phyloP scores from a whole-genome alignment of 1,140 invertebrate genomes.

The Aphelinus certus region DNA sequence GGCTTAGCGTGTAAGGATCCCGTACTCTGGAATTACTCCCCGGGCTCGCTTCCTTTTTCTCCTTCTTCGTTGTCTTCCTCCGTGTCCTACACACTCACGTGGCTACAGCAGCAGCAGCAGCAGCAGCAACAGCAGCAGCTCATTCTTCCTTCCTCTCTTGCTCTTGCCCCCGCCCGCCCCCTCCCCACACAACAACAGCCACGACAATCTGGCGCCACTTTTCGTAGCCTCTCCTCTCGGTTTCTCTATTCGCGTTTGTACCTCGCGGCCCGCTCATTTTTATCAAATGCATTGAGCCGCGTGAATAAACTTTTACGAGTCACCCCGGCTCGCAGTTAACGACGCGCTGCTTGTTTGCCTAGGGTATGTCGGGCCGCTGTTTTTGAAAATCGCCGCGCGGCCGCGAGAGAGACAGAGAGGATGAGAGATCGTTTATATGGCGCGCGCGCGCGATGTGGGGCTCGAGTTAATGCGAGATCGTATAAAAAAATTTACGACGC shows the following conservation, averaged over 20 bases:
- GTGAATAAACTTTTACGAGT: slow-evolving; percentile 35
- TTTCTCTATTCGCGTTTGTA: slow-evolving; percentile 39
- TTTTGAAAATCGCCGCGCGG: slow-evolving; percentile 33
- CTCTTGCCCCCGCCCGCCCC: not conserved
- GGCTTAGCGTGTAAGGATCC: not conserved
- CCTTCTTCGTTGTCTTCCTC: not conserved
- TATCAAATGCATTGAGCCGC: slow-evolving; percentile 37
- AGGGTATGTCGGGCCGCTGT: not conserved
- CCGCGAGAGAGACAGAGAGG: not conserved
- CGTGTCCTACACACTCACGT: slow-evolving; percentile 38
- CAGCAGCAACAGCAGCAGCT: slow-evolving; percentile 4
- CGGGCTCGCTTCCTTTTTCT: too few relatives aligned
- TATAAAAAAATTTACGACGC: slow-evolving; percentile 37
- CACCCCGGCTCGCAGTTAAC: slow-evolving; percentile 12
- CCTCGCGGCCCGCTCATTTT: slow-evolving; percentile 45
- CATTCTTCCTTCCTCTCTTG: slow-evolving; percentile 12
- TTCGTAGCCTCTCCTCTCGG: slow-evolving; percentile 44
- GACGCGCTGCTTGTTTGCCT: slow-evolving; percentile 26
- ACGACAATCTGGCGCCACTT: slow-evolving; percentile 59
- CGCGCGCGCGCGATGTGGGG: not conserved
- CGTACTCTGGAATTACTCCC: too few relatives aligned
- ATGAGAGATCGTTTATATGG: slow-evolving; percentile 1
- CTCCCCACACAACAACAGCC: not conserved
- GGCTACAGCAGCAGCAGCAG: slow-evolving; percentile 22
- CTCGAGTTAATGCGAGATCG: slow-evolving; percentile 26